Base-by-base conservation (phyloP, 2,113 vertebrate genomes). In the Crotalus tigris region DNA sequence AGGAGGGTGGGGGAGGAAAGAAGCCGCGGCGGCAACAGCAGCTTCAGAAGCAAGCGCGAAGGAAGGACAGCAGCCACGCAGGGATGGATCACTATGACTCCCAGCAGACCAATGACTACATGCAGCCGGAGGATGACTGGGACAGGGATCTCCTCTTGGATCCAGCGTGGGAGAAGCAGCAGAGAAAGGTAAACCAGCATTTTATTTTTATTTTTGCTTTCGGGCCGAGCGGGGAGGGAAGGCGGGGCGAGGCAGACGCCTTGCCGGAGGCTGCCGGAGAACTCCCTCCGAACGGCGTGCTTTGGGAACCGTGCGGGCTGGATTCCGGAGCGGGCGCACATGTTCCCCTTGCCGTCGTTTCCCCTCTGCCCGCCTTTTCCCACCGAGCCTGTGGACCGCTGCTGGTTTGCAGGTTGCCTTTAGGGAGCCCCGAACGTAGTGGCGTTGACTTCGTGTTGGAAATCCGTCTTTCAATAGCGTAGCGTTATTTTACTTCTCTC, bases 101-200 rank as follows among this genome's bases (percentile, higher is more conserved):
- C 39, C 98, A 97, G 95, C 97, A 97, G 90, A 97, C 95, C 90
- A 98, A 99, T 1, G 96, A 97, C 89, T 99, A 99, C 54, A 99
- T 98, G 99, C 98, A 98, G 54, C 99, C 98, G 44, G 98, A 99
- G 95, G 98, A 99, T 87, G 98, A 99, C 96, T 99, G 99, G 99
- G 99, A 99, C 93, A 97, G 99, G 91, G 99, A 99, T 93, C 96
- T 99, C 49, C 98, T 99, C 29, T 95, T 99, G 97, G 99, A 99
- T 95, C 99, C 99, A 24, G 99, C 99, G 81, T 99, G 99, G 99
- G 99, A 99, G 96, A 99, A 99, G 97, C 99, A 99, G 97, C 99
- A 99, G 97, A 97, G 99, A 93, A 99, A 99, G 99, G 99, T 99
- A 95, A 64, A 95, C 12, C 44, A 12, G 26, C 44, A 19, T 57